Evolutionary conservation across 2,797 vertebrate genomes (phyloP), one percentile per base, ranked within the genome.

Genomic region (Remorina albescens): DNA sequence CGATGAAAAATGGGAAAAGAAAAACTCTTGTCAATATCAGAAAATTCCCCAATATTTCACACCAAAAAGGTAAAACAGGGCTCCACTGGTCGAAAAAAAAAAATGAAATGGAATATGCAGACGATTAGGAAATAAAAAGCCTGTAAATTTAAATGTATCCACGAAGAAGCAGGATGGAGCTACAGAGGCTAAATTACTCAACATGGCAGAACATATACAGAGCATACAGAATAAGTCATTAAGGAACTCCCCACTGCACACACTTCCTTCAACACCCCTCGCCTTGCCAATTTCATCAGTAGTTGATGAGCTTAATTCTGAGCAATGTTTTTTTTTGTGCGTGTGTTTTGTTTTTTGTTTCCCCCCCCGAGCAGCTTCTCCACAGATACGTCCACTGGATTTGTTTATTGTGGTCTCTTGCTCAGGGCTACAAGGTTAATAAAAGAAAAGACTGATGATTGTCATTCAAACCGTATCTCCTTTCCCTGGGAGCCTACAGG

Each of bases 391-490:
- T 82, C 37, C 23, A 71, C 77, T 69, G 78, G 75, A 89, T 87
- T 87, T 84, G 85, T 88, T 88, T 85, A 77, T 76, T 82, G 82
- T 58, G 63, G 86, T 84, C 66, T 78, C 28, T 81, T 68, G 86
- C 88, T 84, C 21, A 51, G 55, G 87, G 89, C 88, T 77, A 66
- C 69, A 73, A 81, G 54, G 80, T 79, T 74, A 75, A 80, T 76
- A 76, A 79, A 84, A 74, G 77, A 67, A 71, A 71, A 82, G 78
- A 85, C 60, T 77, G 78, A 83, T 67, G 76, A 83, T 76, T 87
- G 68, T 63, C 67, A 78, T 84, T 81, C 79, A 86, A 39, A 49
- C 47, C 23, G 1, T 13, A 54, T 32, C 32, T 70, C 53, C 41
- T 34, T 23, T 69, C 34, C 44, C 61, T 19, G 32, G n/a, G 47